phyloP scores from a whole-genome alignment of 2,113 vertebrate species.

The Emydura subglobosa region DNA sequence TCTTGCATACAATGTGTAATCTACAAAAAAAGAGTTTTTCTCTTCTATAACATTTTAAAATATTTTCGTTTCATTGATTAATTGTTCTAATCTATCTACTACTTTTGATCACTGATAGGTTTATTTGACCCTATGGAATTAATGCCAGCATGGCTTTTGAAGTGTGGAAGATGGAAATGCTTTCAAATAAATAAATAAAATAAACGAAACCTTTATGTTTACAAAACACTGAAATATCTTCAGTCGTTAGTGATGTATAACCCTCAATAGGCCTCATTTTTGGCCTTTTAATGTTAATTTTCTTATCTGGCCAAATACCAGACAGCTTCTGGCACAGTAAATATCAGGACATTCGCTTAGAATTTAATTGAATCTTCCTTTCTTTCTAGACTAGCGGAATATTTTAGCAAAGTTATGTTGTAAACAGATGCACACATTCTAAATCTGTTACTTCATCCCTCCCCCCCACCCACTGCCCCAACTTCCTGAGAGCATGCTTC shows the following conservation, averaged over 20 bases:
- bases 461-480: conserved; percentile 16
- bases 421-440: conserved; percentile 64
- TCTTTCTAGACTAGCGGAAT: conserved; percentile 46
- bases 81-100: background rate
- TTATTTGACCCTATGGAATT: conserved; percentile 30
- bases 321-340: conserved; percentile 67
- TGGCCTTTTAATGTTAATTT: conserved; percentile 63
- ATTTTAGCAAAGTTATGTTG: conserved; percentile 68
- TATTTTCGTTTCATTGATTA: conserved; percentile 52
- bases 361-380: conserved; percentile 58
- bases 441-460: conserved; percentile 49
- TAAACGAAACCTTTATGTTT: conserved; percentile 12
- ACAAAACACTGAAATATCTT: conserved; percentile 52
- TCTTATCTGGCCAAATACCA: conserved; percentile 68
- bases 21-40: background rate
- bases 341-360: conserved; percentile 59
- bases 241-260: conserved; percentile 55
- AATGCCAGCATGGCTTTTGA: background rate
- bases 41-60: background rate
- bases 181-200: conserved; percentile 30
- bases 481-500: conserved; percentile 38
- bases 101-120: background rate
- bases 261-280: conserved; percentile 51
- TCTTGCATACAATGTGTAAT: background rate
- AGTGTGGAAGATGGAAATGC: conserved; percentile 40